Conservation (phyloP, 1,140 invertebrate species). For the Hypothenemus hampei region DNA sequence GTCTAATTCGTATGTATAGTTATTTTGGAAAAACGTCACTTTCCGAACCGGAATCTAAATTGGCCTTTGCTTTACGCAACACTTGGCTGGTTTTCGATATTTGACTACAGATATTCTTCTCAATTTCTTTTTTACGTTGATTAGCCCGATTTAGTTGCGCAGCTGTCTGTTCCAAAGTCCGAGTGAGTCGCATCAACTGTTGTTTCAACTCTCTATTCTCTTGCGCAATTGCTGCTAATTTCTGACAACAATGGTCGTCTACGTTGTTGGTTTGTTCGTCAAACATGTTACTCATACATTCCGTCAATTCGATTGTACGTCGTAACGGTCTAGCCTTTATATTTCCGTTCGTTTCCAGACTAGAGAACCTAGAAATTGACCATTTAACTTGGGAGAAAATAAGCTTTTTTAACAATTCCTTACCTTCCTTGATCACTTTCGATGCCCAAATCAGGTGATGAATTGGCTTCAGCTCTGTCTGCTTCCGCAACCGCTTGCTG, state of each 20-base stretch:
- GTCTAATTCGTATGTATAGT: background rate
- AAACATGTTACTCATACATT: constrained; percentile 53
- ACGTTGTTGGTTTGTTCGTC: constrained; percentile 45
- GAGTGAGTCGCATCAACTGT: constrained; percentile 52
- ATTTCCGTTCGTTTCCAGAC: constrained; percentile 50
- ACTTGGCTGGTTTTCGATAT: constrained; percentile 60
- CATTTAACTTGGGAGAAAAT: background rate
- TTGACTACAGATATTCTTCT: constrained; percentile 58
- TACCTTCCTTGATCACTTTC: constrained; percentile 59
- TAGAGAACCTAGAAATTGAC: constrained; percentile 43
- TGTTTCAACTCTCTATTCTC: constrained; percentile 55
- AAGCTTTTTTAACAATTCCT: background rate
- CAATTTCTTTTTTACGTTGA: constrained; percentile 54
- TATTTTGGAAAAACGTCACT: constrained; percentile 33
- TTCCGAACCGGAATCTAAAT: constrained; percentile 48
- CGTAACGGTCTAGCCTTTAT: constrained; percentile 46
- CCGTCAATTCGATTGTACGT: constrained; percentile 51
- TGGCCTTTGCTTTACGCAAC: constrained; percentile 55
- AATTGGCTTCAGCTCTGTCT: constrained; percentile 47
- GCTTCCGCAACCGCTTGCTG: constrained; percentile 31
- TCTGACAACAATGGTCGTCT: constrained; percentile 31
- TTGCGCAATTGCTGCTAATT: constrained; percentile 49
- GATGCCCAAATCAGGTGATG: constrained; percentile 67
- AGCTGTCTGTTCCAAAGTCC: constrained; percentile 54
- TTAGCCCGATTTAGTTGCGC: constrained; percentile 54